Percentiles rank a stretch among this genome's conserved stretches.
Evolutionary conservation across 2,113 vertebrate species (phyloP).

Genomic region (Oryzias celebensis): DNA sequence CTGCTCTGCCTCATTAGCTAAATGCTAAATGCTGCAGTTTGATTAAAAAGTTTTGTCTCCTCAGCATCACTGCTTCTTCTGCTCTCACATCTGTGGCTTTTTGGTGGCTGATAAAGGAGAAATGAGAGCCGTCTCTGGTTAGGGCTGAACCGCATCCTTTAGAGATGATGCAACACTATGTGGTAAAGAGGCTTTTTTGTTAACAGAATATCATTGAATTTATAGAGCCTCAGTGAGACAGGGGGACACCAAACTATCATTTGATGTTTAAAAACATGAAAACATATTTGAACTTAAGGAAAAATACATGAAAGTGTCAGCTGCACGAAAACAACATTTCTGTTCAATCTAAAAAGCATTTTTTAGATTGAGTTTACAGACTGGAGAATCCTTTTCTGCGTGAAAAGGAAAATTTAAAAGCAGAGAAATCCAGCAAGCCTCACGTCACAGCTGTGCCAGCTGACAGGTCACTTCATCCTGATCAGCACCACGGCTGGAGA

Average conservation of each 20-base stretch:
- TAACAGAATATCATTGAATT: too few species aligned
- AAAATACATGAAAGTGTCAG: background rate
- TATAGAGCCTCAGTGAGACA: too few species aligned
- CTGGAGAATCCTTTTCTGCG: background rate
- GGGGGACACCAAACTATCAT: too few species aligned
- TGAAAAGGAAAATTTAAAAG: background rate
- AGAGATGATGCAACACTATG: too few species aligned
- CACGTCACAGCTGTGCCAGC: too few species aligned
- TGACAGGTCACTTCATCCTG: too few species aligned
- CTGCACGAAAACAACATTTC: background rate
- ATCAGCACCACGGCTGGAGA: too few species aligned
- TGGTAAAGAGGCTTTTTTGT: too few species aligned
- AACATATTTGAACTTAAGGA: too few species aligned
- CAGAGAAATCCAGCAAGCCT: too few species aligned
- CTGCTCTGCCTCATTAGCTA: constrained; percentile 1
- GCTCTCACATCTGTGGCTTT: background rate
- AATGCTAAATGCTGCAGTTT: constrained; percentile 24
- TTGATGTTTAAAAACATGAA: too few species aligned
- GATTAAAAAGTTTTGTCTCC: background rate
- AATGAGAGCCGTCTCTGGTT: background rate
- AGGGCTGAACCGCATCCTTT: too few species aligned
- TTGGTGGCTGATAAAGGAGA: constrained; percentile 3
- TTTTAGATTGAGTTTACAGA: background rate
- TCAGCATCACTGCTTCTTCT: background rate
- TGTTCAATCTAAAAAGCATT: background rate